Base-by-base conservation (phyloP, 2,888 invertebrate genomes). In the Drosophila picticornis region DNA sequence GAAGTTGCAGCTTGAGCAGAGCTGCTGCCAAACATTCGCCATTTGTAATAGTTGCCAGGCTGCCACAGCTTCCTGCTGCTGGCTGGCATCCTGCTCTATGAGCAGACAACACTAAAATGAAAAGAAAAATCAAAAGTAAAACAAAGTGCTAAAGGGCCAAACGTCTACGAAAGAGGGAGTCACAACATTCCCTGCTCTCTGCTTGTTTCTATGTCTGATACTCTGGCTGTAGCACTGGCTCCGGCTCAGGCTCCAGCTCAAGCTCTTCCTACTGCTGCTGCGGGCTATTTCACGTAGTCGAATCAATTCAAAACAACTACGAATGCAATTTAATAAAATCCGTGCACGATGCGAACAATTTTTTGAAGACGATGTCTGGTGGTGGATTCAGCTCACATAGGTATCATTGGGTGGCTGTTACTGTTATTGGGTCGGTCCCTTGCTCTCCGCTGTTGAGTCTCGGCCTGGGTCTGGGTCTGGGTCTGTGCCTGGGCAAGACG, bases 241-340 rank as follows among this genome's bases (percentile, higher is more conserved):
- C 1, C 36, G 19, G 58, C 16, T 13, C 0, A 52, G 64, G 60
- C 53, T 46, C 7, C 9, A 9, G 13, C 46, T 46, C 16, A 22
- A 16, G 46, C 46, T 40, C 38, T 27, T 36, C 22, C 25, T 50
- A 25, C 55, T 50, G 36, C 27, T 62, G 85, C 86, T 90, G 72
- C 84, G 80, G 87, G 87, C 90, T 60, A 82, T 88, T 82, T 53
- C 71, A 83, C 81, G 77, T 84, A 78, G 82, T 84, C 84, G 83
- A 91, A 90, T 87, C 89, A 91, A 92, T 91, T 91, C 91, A 88
- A 92, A 92, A 91, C 90, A 89, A 90, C 92, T 91, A 89, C 89
- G 87, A 92, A 91, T 91, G 91, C 92, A 92, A 91, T 92, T 91
- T 91, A 91, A 90, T 92, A 92, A 92, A 86, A 91, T 91, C 91